phyloP scores from a whole-genome alignment of 2,113 vertebrate species.

The Syrrhaptes paradoxus region DNA sequence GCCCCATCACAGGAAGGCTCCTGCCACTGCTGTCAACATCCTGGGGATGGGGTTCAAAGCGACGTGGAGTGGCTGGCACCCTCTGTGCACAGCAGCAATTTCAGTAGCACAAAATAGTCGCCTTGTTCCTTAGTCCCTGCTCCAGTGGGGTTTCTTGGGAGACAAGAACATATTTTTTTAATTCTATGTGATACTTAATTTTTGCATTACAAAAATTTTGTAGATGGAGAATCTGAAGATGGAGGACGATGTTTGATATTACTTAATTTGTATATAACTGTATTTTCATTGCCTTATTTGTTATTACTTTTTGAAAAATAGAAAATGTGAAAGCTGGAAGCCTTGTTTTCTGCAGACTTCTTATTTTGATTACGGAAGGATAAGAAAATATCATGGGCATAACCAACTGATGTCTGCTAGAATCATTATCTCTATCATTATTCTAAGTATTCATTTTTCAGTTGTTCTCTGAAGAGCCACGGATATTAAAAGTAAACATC shows the following conservation, averaged over 20 bases:
- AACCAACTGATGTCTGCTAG: background rate
- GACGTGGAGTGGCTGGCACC: fast-evolving
- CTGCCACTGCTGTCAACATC: background rate
- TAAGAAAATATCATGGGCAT: background rate
- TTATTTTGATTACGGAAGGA: background rate
- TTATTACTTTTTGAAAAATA: background rate
- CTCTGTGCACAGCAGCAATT: background rate
- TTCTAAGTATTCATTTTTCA: background rate
- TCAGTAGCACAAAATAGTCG: background rate
- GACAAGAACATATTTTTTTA: background rate
- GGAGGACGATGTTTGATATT: background rate
- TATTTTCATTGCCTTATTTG: background rate
- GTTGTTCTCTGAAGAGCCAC: background rate
- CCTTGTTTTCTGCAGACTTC: background rate
- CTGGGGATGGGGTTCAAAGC: fast-evolving
- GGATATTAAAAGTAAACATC: background rate
- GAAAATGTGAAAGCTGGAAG: background rate
- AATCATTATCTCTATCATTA: background rate
- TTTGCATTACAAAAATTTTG: background rate
- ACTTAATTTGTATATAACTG: background rate
- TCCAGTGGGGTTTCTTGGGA: background rate
- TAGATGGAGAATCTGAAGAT: background rate
- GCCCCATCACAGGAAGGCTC: background rate
- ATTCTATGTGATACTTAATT: background rate
- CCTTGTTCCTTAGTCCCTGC: background rate